These are phyloP conservation scores for Rhinogobio ventralis DNA, from an alignment of 2,797 vertebrate genomes.

Conservation along the genomic window DNA sequence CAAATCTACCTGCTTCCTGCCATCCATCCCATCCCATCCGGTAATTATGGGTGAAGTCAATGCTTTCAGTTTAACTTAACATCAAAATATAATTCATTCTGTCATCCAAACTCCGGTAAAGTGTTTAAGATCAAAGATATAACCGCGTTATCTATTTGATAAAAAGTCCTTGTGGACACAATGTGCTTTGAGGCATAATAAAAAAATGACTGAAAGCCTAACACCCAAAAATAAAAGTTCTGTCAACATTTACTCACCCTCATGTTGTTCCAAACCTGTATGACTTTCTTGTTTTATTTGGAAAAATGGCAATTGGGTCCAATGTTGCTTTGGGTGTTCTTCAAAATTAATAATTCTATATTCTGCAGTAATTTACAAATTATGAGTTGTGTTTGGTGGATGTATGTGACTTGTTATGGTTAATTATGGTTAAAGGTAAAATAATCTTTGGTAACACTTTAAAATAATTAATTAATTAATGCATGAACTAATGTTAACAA, in stretches of 20 bases:
- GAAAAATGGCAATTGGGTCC: not conserved
- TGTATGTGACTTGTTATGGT: not conserved
- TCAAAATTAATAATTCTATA: too few species aligned
- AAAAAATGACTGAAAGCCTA: not conserved
- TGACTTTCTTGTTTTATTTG: not conserved
- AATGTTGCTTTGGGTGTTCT: not conserved
- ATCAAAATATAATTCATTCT: slow-evolving; percentile 12
- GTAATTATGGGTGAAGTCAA: slow-evolving; percentile 2
- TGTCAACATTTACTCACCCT: not conserved
- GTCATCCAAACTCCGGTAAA: slow-evolving; percentile 13
- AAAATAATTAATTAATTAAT: too few species aligned
- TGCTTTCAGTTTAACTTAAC: slow-evolving; percentile 3
- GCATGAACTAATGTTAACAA: too few species aligned
- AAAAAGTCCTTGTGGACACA: slow-evolving; percentile 6
- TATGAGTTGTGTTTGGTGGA: not conserved
- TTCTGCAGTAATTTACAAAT: too few species aligned
- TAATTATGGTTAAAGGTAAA: not conserved
- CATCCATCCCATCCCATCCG: not conserved
- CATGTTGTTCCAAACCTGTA: not conserved
- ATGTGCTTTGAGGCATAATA: not conserved
- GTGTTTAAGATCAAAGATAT: slow-evolving; percentile 24
- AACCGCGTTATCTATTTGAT: not conserved
- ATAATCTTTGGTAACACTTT: too few species aligned
- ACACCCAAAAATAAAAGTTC: not conserved
- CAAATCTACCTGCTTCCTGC: not conserved